These are phyloP conservation scores for Bufo bufo DNA, from an alignment of 2,113 vertebrate species.

Conservation along the genomic window DNA sequence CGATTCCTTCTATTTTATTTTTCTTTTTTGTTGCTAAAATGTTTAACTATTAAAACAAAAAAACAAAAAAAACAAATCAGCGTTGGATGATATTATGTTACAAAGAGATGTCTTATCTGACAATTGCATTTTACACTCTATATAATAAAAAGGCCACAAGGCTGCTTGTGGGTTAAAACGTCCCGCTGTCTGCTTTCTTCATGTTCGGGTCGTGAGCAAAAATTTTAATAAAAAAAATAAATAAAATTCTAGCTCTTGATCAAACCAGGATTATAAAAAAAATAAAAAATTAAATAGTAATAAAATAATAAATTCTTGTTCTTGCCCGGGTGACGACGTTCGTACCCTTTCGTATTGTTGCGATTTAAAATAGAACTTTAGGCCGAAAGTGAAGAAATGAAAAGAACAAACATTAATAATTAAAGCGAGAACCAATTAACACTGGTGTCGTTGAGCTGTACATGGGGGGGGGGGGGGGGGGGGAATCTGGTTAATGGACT, in stretches of 20 bases:
- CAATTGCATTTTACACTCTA: constrained; percentile 86
- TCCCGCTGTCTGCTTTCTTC: constrained; percentile 51
- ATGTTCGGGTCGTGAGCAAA: background rate
- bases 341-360: background rate
- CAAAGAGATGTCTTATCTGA: constrained; percentile 83
- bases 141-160: constrained; percentile 90
- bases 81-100: constrained; percentile 74
- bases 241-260: too few relatives aligned
- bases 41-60: constrained; percentile 77
- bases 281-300: too few relatives aligned
- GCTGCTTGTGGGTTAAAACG: constrained; percentile 73
- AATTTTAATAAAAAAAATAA: background rate
- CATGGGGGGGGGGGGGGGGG: background rate
- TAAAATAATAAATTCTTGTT: too few relatives aligned
- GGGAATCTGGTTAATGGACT: background rate
- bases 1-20: constrained; percentile 28
- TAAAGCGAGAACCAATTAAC: background rate
- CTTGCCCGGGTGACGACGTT: background rate
- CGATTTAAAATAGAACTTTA: background rate
- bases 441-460: background rate
- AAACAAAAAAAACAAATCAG: constrained; percentile 38
- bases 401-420: background rate
- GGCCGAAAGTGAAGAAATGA: background rate
- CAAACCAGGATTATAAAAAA: too few relatives aligned
- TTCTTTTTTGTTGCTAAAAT: constrained; percentile 77